Conservation (phyloP, 53 echinoderm and acorn worm genomes). For the Zoroaster sp. region DNA sequence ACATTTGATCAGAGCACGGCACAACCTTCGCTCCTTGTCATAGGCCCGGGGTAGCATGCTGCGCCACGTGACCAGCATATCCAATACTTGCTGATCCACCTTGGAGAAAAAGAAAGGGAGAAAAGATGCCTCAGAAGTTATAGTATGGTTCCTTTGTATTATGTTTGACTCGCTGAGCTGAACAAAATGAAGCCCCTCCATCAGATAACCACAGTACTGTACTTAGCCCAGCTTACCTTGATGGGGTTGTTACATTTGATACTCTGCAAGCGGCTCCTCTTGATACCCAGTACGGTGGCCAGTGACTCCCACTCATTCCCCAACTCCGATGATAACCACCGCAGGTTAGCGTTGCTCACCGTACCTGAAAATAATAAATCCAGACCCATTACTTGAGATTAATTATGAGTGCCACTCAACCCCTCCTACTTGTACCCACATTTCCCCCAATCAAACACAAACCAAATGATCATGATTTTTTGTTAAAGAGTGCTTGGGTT, state of each 20-base stretch:
- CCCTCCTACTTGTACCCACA: neutral
- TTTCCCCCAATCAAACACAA: no score
- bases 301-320: constrained; percentile 95
- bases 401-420: neutral
- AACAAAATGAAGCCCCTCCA: no score
- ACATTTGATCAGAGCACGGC: constrained; percentile 70
- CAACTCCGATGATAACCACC: constrained; percentile 84
- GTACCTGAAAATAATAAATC: constrained; percentile 51
- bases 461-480: no score
- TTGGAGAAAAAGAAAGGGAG: neutral
- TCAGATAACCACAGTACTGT: no score
- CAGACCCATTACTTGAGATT: no score
- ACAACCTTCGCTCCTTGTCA: constrained; percentile 80
- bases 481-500: no score
- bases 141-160: neutral
- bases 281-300: constrained; percentile 72
- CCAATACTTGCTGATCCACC: constrained; percentile 67
- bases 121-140: neutral
- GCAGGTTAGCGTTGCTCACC: constrained; percentile 77
- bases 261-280: constrained; percentile 90
- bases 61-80: constrained; percentile 91
- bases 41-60: constrained; percentile 81
- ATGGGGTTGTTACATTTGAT: constrained; percentile 85
- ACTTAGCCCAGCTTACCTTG: no score
- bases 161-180: no score